These are phyloP conservation scores for Natrix natrix DNA, from an alignment of 2,797 vertebrate species.

Conservation along the genomic window DNA sequence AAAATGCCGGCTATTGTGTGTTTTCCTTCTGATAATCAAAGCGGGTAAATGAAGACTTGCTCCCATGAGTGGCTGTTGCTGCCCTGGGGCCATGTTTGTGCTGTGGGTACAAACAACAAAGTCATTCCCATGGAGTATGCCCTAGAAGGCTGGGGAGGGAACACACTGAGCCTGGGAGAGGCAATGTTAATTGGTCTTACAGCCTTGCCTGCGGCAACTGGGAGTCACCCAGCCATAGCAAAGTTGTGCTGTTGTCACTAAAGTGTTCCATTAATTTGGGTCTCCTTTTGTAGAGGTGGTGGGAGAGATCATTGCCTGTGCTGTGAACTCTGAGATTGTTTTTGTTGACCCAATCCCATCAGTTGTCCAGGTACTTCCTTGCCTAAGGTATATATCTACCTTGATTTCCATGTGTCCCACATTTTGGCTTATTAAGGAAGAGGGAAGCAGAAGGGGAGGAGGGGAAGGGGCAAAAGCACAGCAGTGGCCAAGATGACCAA, in stretches of 20 bases:
- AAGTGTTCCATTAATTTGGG: slow-evolving; percentile 64
- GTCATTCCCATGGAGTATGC: slow-evolving; percentile 56
- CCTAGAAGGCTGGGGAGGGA: slow-evolving; percentile 10
- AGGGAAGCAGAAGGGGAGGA: too few species aligned
- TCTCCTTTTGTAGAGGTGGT: slow-evolving; percentile 31
- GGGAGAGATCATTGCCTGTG: neutral
- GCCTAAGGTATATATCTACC: neutral
- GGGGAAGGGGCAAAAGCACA: neutral
- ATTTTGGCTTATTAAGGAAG: neutral
- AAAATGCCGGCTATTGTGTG: neutral
- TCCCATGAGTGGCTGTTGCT: slow-evolving; percentile 27
- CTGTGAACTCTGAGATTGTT: slow-evolving; percentile 19
- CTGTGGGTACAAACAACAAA: slow-evolving; percentile 60
- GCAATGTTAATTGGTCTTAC: slow-evolving; percentile 29
- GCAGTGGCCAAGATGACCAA: neutral
- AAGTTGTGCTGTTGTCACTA: slow-evolving; percentile 61
- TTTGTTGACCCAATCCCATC: neutral
- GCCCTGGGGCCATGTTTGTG: slow-evolving; percentile 52
- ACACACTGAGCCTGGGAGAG: slow-evolving; percentile 24
- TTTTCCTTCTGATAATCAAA: slow-evolving; percentile 21
- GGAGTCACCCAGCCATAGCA: slow-evolving; percentile 66
- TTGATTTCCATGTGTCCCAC: neutral
- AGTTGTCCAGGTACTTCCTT: neutral
- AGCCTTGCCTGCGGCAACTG: slow-evolving; percentile 39
- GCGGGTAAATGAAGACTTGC: neutral